Conservation (phyloP, 2,113 vertebrate species). For the Plecotus auritus region DNA sequence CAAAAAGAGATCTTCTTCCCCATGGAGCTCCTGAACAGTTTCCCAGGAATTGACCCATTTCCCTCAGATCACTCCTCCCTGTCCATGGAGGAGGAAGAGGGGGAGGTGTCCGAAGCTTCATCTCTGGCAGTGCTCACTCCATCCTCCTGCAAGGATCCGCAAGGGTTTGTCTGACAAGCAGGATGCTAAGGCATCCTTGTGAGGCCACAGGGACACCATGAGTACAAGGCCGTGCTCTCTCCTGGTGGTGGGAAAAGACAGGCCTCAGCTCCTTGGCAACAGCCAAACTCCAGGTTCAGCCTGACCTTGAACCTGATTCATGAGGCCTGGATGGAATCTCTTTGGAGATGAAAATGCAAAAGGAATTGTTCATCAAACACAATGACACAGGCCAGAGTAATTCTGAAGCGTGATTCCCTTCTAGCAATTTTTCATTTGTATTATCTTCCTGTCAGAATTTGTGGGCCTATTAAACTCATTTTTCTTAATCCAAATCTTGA, state of each 20-base stretch:
- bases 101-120: background rate
- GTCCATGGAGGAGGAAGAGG: background rate
- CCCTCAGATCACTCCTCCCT: background rate
- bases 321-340: background rate
- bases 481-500: background rate
- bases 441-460: background rate
- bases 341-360: background rate
- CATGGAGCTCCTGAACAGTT: background rate
- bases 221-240: background rate
- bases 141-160: background rate
- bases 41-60: rapidly evolving
- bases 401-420: background rate
- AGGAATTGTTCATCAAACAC: background rate
- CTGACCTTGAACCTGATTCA: background rate
- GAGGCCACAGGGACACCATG: background rate
- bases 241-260: background rate
- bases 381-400: background rate
- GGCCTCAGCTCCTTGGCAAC: background rate
- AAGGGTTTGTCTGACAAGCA: background rate
- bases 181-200: background rate
- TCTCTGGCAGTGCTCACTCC: background rate
- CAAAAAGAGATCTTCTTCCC: background rate
- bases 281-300: background rate
- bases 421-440: background rate
- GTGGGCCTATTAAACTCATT: background rate